These are phyloP conservation scores for Eidolon dupreanum DNA, from an alignment of 2,797 vertebrate genomes.

Conservation along the genomic window DNA sequence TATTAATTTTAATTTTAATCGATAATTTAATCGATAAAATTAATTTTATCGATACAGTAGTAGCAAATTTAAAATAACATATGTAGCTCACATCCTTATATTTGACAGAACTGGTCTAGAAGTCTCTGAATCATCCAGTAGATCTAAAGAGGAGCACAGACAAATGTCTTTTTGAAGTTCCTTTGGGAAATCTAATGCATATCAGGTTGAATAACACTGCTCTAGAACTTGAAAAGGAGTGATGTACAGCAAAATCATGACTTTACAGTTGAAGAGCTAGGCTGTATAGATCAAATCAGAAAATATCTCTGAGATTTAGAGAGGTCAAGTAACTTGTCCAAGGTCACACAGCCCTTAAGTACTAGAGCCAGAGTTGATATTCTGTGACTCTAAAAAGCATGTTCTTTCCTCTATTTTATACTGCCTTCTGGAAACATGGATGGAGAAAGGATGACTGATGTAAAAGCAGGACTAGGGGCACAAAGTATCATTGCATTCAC, in stretches of 20 bases:
- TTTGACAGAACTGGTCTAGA: neutral
- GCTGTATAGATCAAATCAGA: neutral
- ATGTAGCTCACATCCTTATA: neutral
- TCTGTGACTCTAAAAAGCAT: neutral
- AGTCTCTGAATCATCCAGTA: neutral
- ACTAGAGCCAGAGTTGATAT: neutral
- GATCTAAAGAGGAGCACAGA: neutral
- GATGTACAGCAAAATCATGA: neutral
- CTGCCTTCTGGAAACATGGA: neutral
- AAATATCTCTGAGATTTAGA: neutral
- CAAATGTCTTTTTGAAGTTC: neutral
- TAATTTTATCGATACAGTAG: neutral
- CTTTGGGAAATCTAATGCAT: neutral
- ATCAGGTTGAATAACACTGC: neutral
- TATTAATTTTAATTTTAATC: neutral
- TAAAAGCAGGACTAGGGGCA: neutral
- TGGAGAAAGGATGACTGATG: neutral
- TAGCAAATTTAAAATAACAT: neutral
- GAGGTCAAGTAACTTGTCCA: neutral
- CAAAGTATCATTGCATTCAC: neutral
- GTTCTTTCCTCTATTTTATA: neutral
- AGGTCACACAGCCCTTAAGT: neutral
- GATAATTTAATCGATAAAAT: no score
- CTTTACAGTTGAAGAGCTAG: neutral
- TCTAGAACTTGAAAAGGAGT: neutral